phyloP scores from a whole-genome alignment of 2,797 vertebrate genomes.

The Tragelaphus oryx region DNA sequence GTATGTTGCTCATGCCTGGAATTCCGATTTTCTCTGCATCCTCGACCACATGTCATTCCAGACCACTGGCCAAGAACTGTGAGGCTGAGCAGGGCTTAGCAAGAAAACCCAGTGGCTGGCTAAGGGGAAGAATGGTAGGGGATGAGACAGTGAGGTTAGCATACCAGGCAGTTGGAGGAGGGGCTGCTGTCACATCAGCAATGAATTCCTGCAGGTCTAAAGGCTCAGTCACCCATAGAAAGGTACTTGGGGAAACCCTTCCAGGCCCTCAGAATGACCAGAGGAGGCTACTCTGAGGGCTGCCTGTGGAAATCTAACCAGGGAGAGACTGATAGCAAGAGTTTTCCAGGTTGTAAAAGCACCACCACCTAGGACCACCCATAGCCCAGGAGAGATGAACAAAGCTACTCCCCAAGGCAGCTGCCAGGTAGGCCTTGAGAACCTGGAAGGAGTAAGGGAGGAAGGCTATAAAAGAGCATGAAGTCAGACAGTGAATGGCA shows the following conservation, averaged over 20 bases:
- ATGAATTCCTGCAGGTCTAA: background rate
- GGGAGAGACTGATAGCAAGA: background rate
- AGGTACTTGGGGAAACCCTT: background rate
- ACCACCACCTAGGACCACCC: background rate
- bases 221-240: background rate
- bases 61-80: background rate
- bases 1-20: background rate
- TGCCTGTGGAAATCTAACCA: background rate
- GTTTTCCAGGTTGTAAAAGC: constrained; percentile 8
- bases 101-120: background rate
- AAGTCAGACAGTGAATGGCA: background rate
- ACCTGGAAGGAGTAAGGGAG: constrained; percentile 20
- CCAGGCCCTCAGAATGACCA: background rate
- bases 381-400: background rate
- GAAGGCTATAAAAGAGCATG: constrained; percentile 17
- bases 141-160: background rate
- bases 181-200: background rate
- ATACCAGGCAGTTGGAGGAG: background rate
- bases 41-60: background rate
- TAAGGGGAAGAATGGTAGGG: background rate
- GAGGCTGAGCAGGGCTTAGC: background rate
- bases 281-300: background rate
- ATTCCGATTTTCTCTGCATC: constrained; percentile 25
- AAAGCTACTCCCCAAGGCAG: background rate
- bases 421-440: constrained; percentile 21